Conservation (phyloP, 2,113 vertebrate species). For the Rhabdomys dilectus region DNA sequence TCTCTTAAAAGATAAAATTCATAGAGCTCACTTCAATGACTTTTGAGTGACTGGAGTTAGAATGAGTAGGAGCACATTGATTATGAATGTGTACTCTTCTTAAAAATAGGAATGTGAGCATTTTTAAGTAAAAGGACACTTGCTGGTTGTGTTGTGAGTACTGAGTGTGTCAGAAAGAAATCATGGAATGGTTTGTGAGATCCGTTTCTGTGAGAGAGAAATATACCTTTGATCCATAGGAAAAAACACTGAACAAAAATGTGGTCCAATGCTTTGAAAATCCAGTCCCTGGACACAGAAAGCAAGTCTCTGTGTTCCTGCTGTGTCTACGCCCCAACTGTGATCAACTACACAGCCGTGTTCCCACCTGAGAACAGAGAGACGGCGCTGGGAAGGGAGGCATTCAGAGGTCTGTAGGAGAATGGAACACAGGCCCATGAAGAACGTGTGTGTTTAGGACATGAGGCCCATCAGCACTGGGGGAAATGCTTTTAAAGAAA, state of each 20-base stretch:
- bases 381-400: not conserved
- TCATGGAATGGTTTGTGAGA: not conserved
- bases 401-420: not conserved
- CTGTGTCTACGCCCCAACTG: not conserved
- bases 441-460: not conserved
- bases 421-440: fast-evolving
- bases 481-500: not conserved
- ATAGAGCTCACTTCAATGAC: constrained; percentile 18
- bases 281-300: not conserved
- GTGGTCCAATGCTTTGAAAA: not conserved
- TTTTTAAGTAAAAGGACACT: not conserved
- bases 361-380: not conserved
- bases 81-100: not conserved
- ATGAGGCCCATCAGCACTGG: not conserved
- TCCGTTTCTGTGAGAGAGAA: constrained; percentile 4
- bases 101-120: not conserved
- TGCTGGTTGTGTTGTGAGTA: not conserved
- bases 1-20: constrained; percentile 1
- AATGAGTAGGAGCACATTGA: constrained; percentile 38
- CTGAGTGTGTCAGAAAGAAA: not conserved
- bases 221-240: not conserved
- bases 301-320: not conserved
- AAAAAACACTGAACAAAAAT: not conserved
- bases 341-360: not conserved
- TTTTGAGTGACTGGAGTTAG: constrained; percentile 47